Conservation (phyloP, 1,140 invertebrate genomes). For the Phthorimaea operculella region DNA sequence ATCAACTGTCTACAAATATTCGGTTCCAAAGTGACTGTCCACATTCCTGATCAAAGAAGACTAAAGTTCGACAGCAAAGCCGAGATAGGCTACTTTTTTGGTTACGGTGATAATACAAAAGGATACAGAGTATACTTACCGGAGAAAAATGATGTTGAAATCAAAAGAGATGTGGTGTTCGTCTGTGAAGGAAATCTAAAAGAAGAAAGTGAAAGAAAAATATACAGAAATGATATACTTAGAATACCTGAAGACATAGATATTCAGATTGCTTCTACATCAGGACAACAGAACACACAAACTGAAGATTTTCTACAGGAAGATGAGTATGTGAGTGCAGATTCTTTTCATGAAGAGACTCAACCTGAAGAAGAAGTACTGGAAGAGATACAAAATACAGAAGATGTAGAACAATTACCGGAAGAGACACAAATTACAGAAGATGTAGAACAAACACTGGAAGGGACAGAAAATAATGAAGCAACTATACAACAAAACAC, state of each 20-base stretch:
- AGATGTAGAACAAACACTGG: neutral
- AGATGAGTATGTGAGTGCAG: too few relatives aligned
- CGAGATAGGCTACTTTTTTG: constrained; percentile 28
- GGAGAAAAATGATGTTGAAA: neutral
- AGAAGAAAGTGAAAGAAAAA: too few relatives aligned
- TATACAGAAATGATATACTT: too few relatives aligned
- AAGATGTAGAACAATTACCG: neutral
- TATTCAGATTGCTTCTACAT: too few relatives aligned
- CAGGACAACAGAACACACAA: too few relatives aligned
- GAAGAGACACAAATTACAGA: too few relatives aligned
- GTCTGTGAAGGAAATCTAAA: neutral
- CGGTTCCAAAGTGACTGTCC: constrained; percentile 26
- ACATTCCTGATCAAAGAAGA: constrained; percentile 31
- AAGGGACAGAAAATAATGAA: neutral
- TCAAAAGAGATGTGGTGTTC: constrained; percentile 8
- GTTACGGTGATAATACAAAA: constrained; percentile 22
- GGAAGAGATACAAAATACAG: too few relatives aligned
- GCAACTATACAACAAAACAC: neutral
- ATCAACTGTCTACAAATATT: constrained; percentile 25
- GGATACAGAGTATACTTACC: constrained; percentile 2
- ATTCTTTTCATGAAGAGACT: neutral
- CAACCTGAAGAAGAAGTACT: neutral
- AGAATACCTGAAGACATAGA: too few relatives aligned
- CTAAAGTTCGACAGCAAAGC: constrained; percentile 28
- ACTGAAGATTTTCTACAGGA: too few relatives aligned